Conservation (phyloP, 2,888 invertebrate genomes). For the Synanthedon vespiformis region DNA sequence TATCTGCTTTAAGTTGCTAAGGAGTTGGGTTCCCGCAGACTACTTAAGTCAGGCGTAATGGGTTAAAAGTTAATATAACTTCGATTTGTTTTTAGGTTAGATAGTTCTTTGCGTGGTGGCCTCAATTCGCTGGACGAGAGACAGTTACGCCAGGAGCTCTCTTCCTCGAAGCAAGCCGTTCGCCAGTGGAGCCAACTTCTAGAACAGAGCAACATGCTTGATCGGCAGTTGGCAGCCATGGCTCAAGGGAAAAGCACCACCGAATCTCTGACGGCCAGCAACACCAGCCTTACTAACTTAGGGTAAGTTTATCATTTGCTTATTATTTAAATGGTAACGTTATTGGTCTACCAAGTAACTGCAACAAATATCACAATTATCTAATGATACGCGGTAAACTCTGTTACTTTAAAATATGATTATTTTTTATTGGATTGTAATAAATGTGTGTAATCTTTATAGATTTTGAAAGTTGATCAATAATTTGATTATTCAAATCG, state of each 20-base stretch:
- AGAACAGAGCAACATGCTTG: conserved; percentile 57
- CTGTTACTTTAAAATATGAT: too few relatives aligned
- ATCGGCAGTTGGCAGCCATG: conserved; percentile 57
- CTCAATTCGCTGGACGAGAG: conserved; percentile 62
- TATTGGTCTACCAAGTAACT: neutral
- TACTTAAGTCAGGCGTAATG: too few relatives aligned
- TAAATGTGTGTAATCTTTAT: too few relatives aligned
- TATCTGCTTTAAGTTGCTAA: too few relatives aligned
- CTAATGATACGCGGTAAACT: too few relatives aligned
- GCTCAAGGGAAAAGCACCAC: conserved; percentile 54
- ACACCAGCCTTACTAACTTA: conserved; percentile 56
- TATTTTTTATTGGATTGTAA: too few relatives aligned
- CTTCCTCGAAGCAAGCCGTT: conserved; percentile 52
- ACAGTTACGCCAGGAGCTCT: conserved; percentile 57
- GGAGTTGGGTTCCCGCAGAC: too few relatives aligned
- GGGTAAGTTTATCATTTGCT: conserved; percentile 39
- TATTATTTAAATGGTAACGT: neutral
- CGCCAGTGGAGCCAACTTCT: conserved; percentile 62
- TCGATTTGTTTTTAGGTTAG: conserved; percentile 28
- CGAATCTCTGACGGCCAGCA: conserved; percentile 60
- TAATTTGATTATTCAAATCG: too few relatives aligned
- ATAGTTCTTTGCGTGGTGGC: conserved; percentile 62
- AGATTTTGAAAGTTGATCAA: too few relatives aligned
- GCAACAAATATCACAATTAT: too few relatives aligned
- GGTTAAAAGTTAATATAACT: too few relatives aligned